phyloP scores from a whole-genome alignment of 2,888 invertebrate species.

The Diploptera punctata region DNA sequence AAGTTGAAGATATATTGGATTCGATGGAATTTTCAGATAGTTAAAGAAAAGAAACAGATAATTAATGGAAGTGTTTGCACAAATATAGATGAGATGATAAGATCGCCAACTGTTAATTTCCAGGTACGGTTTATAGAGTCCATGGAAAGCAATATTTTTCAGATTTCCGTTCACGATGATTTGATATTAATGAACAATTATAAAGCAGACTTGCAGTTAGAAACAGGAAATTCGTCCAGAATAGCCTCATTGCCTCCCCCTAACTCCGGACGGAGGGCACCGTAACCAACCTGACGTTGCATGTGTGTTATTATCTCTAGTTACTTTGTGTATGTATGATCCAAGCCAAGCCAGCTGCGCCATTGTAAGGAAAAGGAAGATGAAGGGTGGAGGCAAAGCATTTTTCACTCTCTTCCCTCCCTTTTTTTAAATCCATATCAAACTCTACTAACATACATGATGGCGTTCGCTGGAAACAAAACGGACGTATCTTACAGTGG shows the following conservation, averaged over 20 bases:
- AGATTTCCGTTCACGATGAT: not conserved
- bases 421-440: not conserved
- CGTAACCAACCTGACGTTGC: not conserved
- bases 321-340: not conserved
- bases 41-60: too few species aligned
- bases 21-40: too few species aligned
- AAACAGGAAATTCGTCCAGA: slow-evolving; percentile 8
- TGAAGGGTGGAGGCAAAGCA: not conserved
- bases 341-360: not conserved
- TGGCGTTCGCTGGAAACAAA: too few species aligned
- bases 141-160: not conserved
- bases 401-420: not conserved
- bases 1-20: too few species aligned
- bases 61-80: slow-evolving; percentile 3
- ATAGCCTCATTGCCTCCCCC: slow-evolving; percentile 1
- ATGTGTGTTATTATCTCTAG: slow-evolving; percentile 8
- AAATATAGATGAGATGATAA: slow-evolving; percentile 1
- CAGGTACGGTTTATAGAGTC: not conserved
- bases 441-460: not conserved
- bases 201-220: slow-evolving; percentile 5
- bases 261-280: not conserved
- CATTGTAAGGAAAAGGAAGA: not conserved
- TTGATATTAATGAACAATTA: not conserved
- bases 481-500: too few species aligned
- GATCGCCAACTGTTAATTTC: not conserved